A percentile compares a stretch with the other conserved stretches of the same genome.
phyloP scores from a whole-genome alignment of 2,797 vertebrate genomes.

The Netta rufina region DNA sequence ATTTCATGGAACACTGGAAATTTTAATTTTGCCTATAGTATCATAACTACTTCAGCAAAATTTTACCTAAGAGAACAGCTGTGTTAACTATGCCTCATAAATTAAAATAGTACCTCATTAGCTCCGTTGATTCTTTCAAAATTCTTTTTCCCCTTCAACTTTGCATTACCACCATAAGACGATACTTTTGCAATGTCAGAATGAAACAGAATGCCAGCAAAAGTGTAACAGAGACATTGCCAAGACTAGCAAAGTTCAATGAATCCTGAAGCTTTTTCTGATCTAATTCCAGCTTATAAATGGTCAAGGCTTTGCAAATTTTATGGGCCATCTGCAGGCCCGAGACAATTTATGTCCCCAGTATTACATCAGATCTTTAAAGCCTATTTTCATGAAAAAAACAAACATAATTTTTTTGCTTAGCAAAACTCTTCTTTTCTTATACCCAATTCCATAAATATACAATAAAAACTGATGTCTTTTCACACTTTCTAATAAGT shows the following conservation, averaged over 20 bases:
- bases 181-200: background rate
- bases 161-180: background rate
- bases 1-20: background rate
- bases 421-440: background rate
- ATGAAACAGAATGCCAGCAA: slow-evolving; percentile 3
- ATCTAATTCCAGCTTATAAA: slow-evolving; percentile 20
- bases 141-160: background rate
- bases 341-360: slow-evolving; percentile 8
- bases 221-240: background rate
- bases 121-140: background rate
- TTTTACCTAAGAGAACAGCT: background rate
- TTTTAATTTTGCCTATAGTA: background rate
- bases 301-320: background rate
- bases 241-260: slow-evolving; percentile 9
- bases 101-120: background rate
- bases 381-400: background rate
- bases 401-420: background rate
- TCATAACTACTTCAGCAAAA: background rate
- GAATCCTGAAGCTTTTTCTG: slow-evolving; percentile 28
- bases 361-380: slow-evolving; percentile 27
- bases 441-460: background rate
- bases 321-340: slow-evolving; percentile 13
- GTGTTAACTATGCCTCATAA: background rate
- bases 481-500: background rate
- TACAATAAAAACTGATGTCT: background rate